These are phyloP conservation scores for Myrmecophaga tridactyla DNA, from an alignment of 2,113 vertebrate species.

Conservation along the genomic window DNA sequence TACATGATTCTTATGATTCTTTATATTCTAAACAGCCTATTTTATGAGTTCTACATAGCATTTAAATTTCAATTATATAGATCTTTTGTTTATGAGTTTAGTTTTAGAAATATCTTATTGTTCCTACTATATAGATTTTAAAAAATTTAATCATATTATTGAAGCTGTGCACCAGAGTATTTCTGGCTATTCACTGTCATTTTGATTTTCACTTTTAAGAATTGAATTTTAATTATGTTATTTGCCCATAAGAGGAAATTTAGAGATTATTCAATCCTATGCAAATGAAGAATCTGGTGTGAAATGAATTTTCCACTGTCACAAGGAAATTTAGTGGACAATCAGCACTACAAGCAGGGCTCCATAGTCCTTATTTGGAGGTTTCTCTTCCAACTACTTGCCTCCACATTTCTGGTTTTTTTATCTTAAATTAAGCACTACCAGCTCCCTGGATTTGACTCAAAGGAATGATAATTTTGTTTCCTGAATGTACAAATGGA, in stretches of 20 bases:
- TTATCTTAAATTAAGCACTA: neutral
- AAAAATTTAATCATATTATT: neutral
- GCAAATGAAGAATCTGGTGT: neutral
- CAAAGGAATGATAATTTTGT: no score
- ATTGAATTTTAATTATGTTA: neutral
- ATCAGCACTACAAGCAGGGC: neutral
- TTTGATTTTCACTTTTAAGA: conserved; percentile 6
- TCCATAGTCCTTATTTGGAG: neutral
- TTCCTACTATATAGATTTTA: neutral
- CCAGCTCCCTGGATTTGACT: neutral
- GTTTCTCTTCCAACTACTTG: neutral
- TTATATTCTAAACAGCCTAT: neutral
- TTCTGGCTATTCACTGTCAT: neutral
- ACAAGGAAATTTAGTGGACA: neutral
- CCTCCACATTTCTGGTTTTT: neutral
- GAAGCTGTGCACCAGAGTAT: neutral
- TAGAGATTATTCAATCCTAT: neutral
- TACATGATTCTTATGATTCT: neutral
- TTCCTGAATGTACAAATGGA: neutral
- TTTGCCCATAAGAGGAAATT: no score
- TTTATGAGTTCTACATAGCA: neutral
- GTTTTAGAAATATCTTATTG: neutral
- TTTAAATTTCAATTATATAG: neutral
- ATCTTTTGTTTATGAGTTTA: neutral
- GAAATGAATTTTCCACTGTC: neutral